Conservation (phyloP, 2,888 invertebrate species). For the Patella caerulea region DNA sequence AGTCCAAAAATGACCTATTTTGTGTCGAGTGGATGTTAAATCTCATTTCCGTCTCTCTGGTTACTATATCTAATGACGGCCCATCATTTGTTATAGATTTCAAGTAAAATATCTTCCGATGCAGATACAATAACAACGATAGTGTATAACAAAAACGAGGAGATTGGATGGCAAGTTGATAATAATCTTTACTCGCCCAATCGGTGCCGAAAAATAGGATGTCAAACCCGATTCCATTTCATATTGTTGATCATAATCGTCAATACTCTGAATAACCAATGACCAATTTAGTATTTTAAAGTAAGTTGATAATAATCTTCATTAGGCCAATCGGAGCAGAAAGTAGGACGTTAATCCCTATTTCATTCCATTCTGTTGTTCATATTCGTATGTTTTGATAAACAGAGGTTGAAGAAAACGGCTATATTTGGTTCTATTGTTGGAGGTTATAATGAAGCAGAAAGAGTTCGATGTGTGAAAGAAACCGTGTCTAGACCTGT, state of each 20-base stretch:
- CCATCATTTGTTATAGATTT: too few species aligned
- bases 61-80: too few species aligned
- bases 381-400: constrained; percentile 15
- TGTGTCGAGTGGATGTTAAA: too few species aligned
- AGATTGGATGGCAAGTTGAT: too few species aligned
- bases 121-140: too few species aligned
- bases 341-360: not conserved
- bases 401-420: constrained; percentile 73
- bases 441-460: constrained; percentile 81
- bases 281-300: not conserved
- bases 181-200: not conserved
- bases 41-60: too few species aligned
- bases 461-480: constrained; percentile 79
- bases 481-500: constrained; percentile 75
- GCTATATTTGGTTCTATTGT: constrained; percentile 80
- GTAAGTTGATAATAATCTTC: not conserved
- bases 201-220: not conserved
- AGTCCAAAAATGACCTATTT: too few species aligned
- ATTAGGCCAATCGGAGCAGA: not conserved
- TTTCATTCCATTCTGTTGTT: not conserved
- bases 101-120: too few species aligned
- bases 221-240: too few species aligned
- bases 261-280: not conserved
- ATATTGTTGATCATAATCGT: too few species aligned
- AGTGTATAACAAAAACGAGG: too few species aligned